Base-by-base conservation (phyloP, 2,113 vertebrate species). In the Numida meleagris region DNA sequence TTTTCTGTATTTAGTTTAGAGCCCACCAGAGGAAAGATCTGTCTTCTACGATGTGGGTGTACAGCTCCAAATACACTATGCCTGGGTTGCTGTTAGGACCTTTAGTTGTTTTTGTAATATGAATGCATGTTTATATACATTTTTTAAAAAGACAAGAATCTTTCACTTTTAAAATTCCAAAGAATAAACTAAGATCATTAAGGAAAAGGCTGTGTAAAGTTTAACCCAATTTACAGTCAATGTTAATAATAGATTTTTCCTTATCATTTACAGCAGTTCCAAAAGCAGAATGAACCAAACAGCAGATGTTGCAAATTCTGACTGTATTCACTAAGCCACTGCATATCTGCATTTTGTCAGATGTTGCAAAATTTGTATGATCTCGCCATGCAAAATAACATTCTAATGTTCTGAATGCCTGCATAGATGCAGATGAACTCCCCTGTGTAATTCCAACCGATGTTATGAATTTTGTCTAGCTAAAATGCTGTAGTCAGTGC, bases 401-500 rank as follows among this genome's bases (percentile, higher is more conserved):
- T 55, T 77, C 43, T 24, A n/a, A 25, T 10, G 8, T 38, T 65
- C 68, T 71, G 66, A 58, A 17, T 48, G 63, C 2, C 14, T 13
- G 21, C 19, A 20, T 2, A 36, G 76, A 25, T 6, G 20, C 0
- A 6, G 36, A 59, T 38, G 80, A 72, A 59, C 42, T 25, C 33
- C 2, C 1, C 68, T 25, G 36, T 34, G 24, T 34, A 29, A 21
- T 58, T 38, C 76, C 73, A 48, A 7, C 51, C 42, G 42, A 20
- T 7, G 23, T 27, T 45, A n/a, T 0, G 0, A 72, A 24, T 68
- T 84, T 78, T 51, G 31, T 27, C 36, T 25, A n/a, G 79, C 59
- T 86, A 17, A 57, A 73, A 33, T n/a, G 38, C n/a, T 4, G 17
- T 62, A 72, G 27, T 16, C 40, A 7, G 27, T 42, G 62, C 53